Percentiles rank a stretch among this genome's conserved stretches.
Conservation (phyloP, 2,113 vertebrate species). For the Erythrocercus mccallii region DNA sequence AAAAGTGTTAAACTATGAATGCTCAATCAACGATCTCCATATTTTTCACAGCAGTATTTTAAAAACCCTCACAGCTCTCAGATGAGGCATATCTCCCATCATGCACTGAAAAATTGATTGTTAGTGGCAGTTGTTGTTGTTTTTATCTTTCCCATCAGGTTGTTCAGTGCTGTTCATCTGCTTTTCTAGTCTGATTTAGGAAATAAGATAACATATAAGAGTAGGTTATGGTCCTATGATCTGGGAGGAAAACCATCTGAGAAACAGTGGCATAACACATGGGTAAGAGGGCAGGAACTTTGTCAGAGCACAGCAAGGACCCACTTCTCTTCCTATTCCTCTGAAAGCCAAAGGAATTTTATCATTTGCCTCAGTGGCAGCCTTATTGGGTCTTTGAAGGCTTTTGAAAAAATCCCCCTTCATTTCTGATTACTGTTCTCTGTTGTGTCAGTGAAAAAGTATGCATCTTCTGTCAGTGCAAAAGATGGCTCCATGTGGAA, state of each 20-base stretch:
- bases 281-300: not conserved
- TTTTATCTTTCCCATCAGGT: slow-evolving; percentile 21
- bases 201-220: not conserved
- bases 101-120: not conserved
- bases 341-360: not conserved
- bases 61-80: not conserved
- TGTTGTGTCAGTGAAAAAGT: not conserved
- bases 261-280: not conserved
- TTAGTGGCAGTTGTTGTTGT: not conserved
- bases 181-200: not conserved
- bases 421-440: not conserved
- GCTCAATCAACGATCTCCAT: not conserved
- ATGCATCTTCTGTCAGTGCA: not conserved
- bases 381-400: not conserved
- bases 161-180: not conserved
- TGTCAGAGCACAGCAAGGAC: not conserved
- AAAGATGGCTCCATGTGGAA: not conserved
- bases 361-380: not conserved
- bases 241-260: not conserved
- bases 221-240: not conserved
- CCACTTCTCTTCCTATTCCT: not conserved
- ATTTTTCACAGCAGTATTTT: not conserved
- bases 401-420: not conserved
- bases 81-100: not conserved
- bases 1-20: not conserved